Base-by-base conservation (phyloP, 92 coral and sea anemone genomes). In the Paramuricea clavata region DNA sequence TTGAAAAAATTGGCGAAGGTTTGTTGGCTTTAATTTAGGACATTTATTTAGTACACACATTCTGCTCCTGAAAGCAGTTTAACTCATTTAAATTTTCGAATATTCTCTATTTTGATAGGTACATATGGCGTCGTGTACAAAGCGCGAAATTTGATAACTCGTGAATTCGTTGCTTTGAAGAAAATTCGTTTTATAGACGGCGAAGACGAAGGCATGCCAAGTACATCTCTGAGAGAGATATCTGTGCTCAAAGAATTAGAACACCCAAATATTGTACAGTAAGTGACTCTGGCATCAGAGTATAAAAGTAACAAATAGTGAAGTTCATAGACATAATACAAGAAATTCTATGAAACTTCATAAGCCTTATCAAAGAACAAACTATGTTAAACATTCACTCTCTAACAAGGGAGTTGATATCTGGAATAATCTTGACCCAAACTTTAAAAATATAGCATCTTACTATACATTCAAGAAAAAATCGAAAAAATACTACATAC, bases 1-100 rank as follows among this genome's bases (percentile, higher is more conserved):
- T 97, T 65, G 99, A 97, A 82, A 97, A 97, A 85, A 95, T 97
- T 42, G 99, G 99, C 47, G 99, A 97, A 94, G 99, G 99, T 95
- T 85, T 59, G 90, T 80, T 17, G 23, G 33, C n/a, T 21, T 2
- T 7, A 5, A 3, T 54, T 54, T 54, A 6, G 30, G 23, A 12
- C 39, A 39, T 43, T 74, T 13, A n/a, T 35, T 39, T 39, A 39
- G 5, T 44, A 12, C 33, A 36, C 28, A 23, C 12, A 39, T 43
- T 34, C 17, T 28, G 78, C 5, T 10, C 13, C 15, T 42, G 4
- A 72, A 72, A 26, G 3, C 30, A 12, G 54, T 36, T 49, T 15
- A 22, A 25, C 12, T n/a, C 7, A 28, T 44, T 28, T 26, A 17
- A 11, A 25, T 21, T 15, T 26, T 74, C 19, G 32, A 5, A 62